Evolutionary conservation across 2,888 invertebrate genomes (phyloP).

Genomic region (Apamea epomidion): DNA sequence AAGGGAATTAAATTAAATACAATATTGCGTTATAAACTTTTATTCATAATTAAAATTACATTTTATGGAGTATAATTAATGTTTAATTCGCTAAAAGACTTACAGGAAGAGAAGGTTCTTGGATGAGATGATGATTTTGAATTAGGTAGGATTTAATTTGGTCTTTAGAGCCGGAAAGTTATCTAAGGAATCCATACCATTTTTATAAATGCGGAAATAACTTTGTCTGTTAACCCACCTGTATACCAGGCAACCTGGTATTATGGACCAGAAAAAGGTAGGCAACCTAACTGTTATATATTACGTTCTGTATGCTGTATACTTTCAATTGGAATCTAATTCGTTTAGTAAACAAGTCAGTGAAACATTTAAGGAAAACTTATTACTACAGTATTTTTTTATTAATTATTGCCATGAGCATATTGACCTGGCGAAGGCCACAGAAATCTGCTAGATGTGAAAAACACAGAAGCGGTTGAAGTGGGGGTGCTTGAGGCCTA

Average conservation of each 20-base stretch:
- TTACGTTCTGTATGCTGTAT: background rate
- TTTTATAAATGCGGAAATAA: too few relatives aligned
- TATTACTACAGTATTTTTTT: too few relatives aligned
- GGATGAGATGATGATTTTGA: background rate
- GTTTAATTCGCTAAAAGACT: background rate
- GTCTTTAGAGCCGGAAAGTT: background rate
- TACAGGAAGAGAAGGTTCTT: background rate
- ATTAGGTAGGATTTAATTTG: background rate
- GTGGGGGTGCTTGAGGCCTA: too few relatives aligned
- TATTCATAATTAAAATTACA: conserved; percentile 9
- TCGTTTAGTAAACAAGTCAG: background rate
- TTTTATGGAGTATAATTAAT: background rate
- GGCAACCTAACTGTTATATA: too few relatives aligned
- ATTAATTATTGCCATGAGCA: too few relatives aligned
- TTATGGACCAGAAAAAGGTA: too few relatives aligned
- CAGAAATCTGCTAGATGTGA: too few relatives aligned
- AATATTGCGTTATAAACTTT: conserved; percentile 19
- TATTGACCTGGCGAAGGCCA: too few relatives aligned
- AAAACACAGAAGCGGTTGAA: too few relatives aligned
- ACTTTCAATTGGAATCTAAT: background rate
- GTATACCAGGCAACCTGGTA: too few relatives aligned
- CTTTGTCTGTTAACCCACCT: too few relatives aligned
- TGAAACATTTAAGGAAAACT: background rate
- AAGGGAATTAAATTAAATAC: conserved; percentile 30
- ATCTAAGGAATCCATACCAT: background rate